These are phyloP conservation scores for Oryzias javanicus DNA, from an alignment of 2,113 vertebrate genomes.

Conservation along the genomic window DNA sequence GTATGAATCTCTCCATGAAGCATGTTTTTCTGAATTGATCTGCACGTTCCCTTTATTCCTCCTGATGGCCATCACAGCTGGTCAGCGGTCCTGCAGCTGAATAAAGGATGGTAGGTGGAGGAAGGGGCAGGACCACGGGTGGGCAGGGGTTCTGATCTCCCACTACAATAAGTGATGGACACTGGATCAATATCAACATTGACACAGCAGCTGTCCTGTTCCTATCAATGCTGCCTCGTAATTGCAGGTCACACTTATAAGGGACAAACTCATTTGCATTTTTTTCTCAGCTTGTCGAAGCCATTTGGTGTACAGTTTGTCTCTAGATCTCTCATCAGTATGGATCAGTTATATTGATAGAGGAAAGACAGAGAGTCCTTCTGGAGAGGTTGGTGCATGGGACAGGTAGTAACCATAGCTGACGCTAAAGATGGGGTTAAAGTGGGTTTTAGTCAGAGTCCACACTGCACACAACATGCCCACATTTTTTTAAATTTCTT, in stretches of 20 bases:
- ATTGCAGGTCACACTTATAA: slow-evolving; percentile 52
- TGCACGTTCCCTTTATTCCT: slow-evolving; percentile 17
- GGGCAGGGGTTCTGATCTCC: slow-evolving; percentile 37
- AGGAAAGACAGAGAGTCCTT: slow-evolving; percentile 7
- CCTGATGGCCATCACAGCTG: slow-evolving; percentile 56
- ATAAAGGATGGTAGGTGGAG: slow-evolving; percentile 50
- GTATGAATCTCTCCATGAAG: neutral
- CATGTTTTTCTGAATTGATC: neutral
- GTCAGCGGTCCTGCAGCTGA: slow-evolving; percentile 43
- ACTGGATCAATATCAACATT: slow-evolving; percentile 76
- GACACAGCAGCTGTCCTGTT: slow-evolving; percentile 72
- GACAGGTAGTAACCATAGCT: neutral
- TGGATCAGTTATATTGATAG: slow-evolving; percentile 35
- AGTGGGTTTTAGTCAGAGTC: neutral
- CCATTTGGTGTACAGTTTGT: slow-evolving; percentile 39
- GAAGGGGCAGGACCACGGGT: slow-evolving; percentile 31
- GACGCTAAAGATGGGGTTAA: neutral
- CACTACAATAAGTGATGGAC: slow-evolving; percentile 62
- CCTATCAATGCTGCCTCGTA: slow-evolving; percentile 61
- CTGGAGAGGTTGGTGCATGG: neutral
- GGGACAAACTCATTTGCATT: slow-evolving; percentile 63
- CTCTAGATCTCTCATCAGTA: slow-evolving; percentile 48
- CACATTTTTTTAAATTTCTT: no score
- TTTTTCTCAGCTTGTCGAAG: slow-evolving; percentile 14
- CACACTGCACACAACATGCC: no score